Conservation (phyloP, 2,797 vertebrate genomes). For the Erithacus rubecula region DNA sequence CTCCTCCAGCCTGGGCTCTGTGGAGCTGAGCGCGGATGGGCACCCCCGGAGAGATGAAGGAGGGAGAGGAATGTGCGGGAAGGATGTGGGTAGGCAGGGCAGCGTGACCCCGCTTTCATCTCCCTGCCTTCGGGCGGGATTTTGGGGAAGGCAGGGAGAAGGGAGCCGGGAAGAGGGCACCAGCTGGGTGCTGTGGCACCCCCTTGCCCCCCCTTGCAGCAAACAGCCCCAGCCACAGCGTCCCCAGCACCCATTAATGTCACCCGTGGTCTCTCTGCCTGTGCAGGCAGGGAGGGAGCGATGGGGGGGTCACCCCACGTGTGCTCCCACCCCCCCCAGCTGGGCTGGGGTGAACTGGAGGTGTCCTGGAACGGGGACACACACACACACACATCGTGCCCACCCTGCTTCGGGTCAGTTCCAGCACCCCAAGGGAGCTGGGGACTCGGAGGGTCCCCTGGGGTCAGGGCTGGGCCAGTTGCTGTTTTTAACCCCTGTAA, state of each 20-base stretch:
- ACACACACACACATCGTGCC: accelerated
- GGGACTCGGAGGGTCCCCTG: slow-evolving; percentile 53
- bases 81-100: slow-evolving; percentile 28
- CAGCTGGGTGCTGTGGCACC: not conserved
- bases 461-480: slow-evolving; percentile 70
- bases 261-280: not conserved
- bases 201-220: not conserved
- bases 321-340: not conserved
- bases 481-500: slow-evolving; percentile 72
- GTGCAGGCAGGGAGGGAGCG: accelerated
- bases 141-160: not conserved
- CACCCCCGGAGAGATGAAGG: slow-evolving; percentile 49
- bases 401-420: not conserved
- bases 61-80: slow-evolving; percentile 10
- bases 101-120: not conserved
- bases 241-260: not conserved
- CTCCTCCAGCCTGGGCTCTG: slow-evolving; percentile 1
- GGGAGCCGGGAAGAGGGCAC: not conserved
- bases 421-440: not conserved
- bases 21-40: not conserved
- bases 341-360: not conserved
- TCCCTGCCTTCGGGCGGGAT: not conserved
- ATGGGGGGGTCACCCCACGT: not conserved
- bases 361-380: not conserved
- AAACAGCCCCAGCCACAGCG: accelerated